Conservation (phyloP, 1,140 invertebrate species). For the Drosophila gunungcola region DNA sequence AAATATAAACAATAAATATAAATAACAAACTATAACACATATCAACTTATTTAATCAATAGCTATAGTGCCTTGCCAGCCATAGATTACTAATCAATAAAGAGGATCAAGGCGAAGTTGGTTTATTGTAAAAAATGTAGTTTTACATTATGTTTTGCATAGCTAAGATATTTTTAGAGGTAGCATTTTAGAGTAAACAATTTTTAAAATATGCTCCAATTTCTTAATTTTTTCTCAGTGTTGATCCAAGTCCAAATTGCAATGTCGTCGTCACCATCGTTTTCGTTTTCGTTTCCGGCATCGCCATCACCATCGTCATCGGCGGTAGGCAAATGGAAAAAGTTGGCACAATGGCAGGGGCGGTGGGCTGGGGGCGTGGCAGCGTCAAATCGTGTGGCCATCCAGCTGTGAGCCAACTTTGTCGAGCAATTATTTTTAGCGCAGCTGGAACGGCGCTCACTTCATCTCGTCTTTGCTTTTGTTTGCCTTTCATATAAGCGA, state of each 20-base stretch:
- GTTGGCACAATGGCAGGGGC: neutral
- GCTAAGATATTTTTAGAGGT: too few relatives aligned
- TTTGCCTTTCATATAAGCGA: slow-evolving; percentile 73
- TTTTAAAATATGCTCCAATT: neutral
- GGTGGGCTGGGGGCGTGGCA: slow-evolving; percentile 1
- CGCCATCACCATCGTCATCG: neutral
- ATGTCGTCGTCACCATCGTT: slow-evolving; percentile 64
- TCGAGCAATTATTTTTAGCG: slow-evolving; percentile 77
- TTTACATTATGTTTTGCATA: too few relatives aligned
- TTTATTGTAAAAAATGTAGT: neutral
- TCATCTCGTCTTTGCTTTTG: slow-evolving; percentile 27
- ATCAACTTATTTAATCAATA: too few relatives aligned
- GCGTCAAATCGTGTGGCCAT: slow-evolving; percentile 8
- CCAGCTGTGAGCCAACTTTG: slow-evolving; percentile 73
- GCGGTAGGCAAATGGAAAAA: slow-evolving; percentile 24
- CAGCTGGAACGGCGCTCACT: slow-evolving; percentile 31
- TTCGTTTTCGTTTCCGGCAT: slow-evolving; percentile 41
- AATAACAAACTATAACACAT: too few relatives aligned
- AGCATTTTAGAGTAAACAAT: too few relatives aligned
- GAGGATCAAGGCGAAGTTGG: too few relatives aligned
- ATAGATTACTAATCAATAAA: too few relatives aligned
- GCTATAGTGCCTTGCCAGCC: too few relatives aligned
- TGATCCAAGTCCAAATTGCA: slow-evolving; percentile 56
- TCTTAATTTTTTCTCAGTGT: slow-evolving; percentile 25
- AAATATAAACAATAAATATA: too few relatives aligned